Evolutionary conservation across 2,113 vertebrate species (phyloP), one percentile per base, ranked within the genome.

Genomic region (Notarius quadriscutis): DNA sequence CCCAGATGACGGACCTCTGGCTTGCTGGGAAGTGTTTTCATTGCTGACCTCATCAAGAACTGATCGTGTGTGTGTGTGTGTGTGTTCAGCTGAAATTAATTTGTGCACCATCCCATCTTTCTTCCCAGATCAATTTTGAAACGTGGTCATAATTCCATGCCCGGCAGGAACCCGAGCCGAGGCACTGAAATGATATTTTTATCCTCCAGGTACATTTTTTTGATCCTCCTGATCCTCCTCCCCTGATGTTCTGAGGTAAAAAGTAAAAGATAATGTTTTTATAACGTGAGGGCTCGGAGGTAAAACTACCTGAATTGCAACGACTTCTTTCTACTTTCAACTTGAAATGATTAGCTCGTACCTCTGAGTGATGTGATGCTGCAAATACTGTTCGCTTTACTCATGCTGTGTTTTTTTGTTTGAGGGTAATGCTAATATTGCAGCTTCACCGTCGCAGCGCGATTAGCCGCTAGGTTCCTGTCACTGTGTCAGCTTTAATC

Each of bases 31-130:
- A 96, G 96, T 95, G 95, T 96, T 99, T 41, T 97, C 96, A 94
- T 96, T 98, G 97, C 95, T 99, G 97, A 99, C 97, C 97, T 97
- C 92, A 93, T 96, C 94, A 94, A 97, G 95, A 96, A 97, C 95
- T 94, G 96, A 96, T 96, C 96, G 63, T 67, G 63, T 67, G 63
- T 67, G 63, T n/a, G 63, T 25, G 25, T n/a, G 63, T 12, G 63
- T 98, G 97, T 97, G 97, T 95, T 99, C 97, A 99, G 97, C 97
- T 98, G 96, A 98, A 99, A 98, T 98, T 97, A 98, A 98, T 99
- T 98, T 97, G 96, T 97, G 97, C 97, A 98, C 97, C 96, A 98
- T 98, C 97, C 96, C 96, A 96, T 97, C 97, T 97, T 98, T 99
- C 96, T 97, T 97, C 97, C 96, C 95, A 96, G 96, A 96, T 96